Evolutionary conservation across 92 coral and sea anemone species (phyloP), one percentile per base, ranked within the genome.

Genomic region (Porites evermanni): DNA sequence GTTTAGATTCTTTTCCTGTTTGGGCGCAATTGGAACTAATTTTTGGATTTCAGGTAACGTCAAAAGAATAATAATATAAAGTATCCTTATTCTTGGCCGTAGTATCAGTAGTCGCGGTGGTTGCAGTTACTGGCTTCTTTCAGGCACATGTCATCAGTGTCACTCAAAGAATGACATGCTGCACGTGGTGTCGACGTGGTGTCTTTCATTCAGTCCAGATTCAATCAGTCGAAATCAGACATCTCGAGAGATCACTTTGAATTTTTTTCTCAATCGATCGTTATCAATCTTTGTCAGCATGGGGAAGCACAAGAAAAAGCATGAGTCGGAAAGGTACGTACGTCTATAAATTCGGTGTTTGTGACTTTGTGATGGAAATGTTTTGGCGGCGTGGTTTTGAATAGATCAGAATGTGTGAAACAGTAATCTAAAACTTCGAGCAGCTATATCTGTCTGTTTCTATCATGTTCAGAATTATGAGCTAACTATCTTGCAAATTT

Each of bases 361-460:
- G 73, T 68, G 73, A 68, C 66, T 54, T 75, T 75, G 79, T 56
- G 79, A 56, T 58, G 79, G 67, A 75, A 75, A 75, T 75, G 73
- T 75, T 75, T 56, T 75, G 79, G 79, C 67, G 79, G 79, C 79
- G 79, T 75, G 79, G 79, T 75, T 75, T 75, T 75, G 67, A 56
- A 75, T 75, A 53, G 67, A 75, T 75, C 79, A 75, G 79, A 53
- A 58, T 51, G 79, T 75, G 79, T 75, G 79, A 68, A 68, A 68
- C 51, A 68, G 73, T 8, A 68, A 68, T 68, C 73, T 68, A 68
- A 68, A 68, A 68, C 73, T 68, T 68, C 50, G 73, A 68, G 73
- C 73, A 68, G 73, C 73, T 68, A 68, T 68, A 68, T 68, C 50
- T 68, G 70, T 66, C 70, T 66, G 70, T 66, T 66, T 74, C 64